These are phyloP conservation scores for Blastomussa wellsi DNA, from an alignment of 92 coral and sea anemone species.

Conservation along the genomic window DNA sequence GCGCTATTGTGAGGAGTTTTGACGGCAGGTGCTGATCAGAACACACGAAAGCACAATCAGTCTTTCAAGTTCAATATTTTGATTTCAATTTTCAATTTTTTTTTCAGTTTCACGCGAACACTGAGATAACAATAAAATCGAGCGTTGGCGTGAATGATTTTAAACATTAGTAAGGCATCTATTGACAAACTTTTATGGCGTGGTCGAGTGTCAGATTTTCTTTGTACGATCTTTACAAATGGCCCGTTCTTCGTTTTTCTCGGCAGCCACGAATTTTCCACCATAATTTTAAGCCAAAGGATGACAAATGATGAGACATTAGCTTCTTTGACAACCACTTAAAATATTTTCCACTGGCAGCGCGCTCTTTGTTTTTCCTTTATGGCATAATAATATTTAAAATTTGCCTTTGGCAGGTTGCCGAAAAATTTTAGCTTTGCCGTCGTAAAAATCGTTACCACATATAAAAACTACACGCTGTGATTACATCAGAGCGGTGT, in stretches of 20 bases:
- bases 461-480: conserved; percentile 20
- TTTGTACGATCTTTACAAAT: neutral
- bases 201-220: neutral
- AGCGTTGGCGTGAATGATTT: neutral
- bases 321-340: no score
- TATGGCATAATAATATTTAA: neutral
- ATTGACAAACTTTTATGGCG: neutral
- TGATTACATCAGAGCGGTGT: neutral
- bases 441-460: conserved; percentile 7
- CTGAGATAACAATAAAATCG: neutral
- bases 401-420: neutral
- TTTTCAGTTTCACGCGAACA: neutral
- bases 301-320: no score
- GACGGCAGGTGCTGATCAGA: conserved; percentile 9
- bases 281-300: neutral
- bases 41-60: conserved; percentile 21
- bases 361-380: neutral
- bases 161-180: neutral
- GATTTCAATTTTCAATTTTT: neutral
- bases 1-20: conserved; percentile 1
- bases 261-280: no score
- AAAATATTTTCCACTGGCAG: neutral
- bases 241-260: no score
- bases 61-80: neutral
- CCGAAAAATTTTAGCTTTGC: neutral